These are phyloP conservation scores for Achroia grisella DNA, from an alignment of 1,140 invertebrate species.

Conservation along the genomic window DNA sequence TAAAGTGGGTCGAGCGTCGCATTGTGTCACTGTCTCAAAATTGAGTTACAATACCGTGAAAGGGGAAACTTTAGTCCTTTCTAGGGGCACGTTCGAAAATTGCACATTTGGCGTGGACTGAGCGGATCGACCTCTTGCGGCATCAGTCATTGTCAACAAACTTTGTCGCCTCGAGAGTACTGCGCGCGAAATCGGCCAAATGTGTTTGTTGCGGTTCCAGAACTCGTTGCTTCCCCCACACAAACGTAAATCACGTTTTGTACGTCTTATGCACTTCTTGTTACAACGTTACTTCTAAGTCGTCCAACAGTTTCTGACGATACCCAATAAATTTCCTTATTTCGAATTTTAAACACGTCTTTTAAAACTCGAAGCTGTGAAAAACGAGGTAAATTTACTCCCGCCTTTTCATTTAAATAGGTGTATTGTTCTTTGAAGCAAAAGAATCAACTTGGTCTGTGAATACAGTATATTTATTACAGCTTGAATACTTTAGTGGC, in stretches of 20 bases:
- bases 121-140: conserved; percentile 18
- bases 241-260: conserved; percentile 21
- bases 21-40: conserved; percentile 31
- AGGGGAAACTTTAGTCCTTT: conserved; percentile 26
- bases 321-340: too few relatives aligned
- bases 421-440: too few relatives aligned
- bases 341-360: too few relatives aligned
- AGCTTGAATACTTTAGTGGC: too few relatives aligned
- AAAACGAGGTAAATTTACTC: too few relatives aligned
- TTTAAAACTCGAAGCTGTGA: too few relatives aligned
- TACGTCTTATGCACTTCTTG: conserved; percentile 21
- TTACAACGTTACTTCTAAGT: conserved; percentile 7
- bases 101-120: conserved; percentile 25
- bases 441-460: too few relatives aligned
- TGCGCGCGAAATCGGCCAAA: conserved; percentile 39
- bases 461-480: too few relatives aligned
- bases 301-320: too few relatives aligned
- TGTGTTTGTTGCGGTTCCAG: conserved; percentile 50
- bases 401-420: too few relatives aligned
- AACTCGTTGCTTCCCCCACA: conserved; percentile 7
- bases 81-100: conserved; percentile 28
- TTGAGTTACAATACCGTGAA: conserved; percentile 30
- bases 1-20: conserved; percentile 24
- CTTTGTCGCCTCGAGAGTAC: conserved; percentile 31
- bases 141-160: conserved; percentile 65